Evolutionary conservation across 2,113 vertebrate species (phyloP), one percentile per base, ranked within the genome.

Genomic region (Tapirus terrestris): DNA sequence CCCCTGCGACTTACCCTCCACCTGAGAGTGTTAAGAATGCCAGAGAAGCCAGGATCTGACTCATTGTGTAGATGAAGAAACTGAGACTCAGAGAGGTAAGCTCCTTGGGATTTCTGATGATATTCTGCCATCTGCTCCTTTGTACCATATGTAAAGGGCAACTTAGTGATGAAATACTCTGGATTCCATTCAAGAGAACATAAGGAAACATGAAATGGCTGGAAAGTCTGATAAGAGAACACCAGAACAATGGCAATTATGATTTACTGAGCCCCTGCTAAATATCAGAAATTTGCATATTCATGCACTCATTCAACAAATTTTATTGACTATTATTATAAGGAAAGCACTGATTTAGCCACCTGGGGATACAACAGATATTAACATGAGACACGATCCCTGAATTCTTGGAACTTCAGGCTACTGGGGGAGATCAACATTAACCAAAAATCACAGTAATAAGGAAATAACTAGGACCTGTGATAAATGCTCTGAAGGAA

Each of bases 151-250:
- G 53, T 48, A 88, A 96, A 96, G 53, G 65, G 76, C 95, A 97
- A 53, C 67, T 45, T 77, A 61, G 67, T 97, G 95, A 97, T 83
- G 79, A 82, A 94, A 95, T 56, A 23, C 63, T 87, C 90, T 94
- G 76, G 83, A 91, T 97, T 93, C 76, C 25, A 77, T 88, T 91
- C 88, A 96, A 79, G 51, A 93, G 68, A 93, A 91, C 81, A 96
- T 85, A 86, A 97, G 91, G 68, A 96, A 97, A 95, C 88, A 89
- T 73, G 80, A 96, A 96, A 90, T 90, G 96, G 76, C 88, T 91
- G 76, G 73, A 85, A 97, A 93, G 84, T 73, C 88, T 95, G 81
- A 89, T 93, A 96, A 89, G 85, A 96, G 88, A 73, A 70, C 36
- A 85, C 63, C 8, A 7, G 33, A 83, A 91, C 89, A 94, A 79